These are phyloP conservation scores for Palythoa heliodiscus DNA, from an alignment of 92 coral and sea anemone genomes.

Conservation along the genomic window DNA sequence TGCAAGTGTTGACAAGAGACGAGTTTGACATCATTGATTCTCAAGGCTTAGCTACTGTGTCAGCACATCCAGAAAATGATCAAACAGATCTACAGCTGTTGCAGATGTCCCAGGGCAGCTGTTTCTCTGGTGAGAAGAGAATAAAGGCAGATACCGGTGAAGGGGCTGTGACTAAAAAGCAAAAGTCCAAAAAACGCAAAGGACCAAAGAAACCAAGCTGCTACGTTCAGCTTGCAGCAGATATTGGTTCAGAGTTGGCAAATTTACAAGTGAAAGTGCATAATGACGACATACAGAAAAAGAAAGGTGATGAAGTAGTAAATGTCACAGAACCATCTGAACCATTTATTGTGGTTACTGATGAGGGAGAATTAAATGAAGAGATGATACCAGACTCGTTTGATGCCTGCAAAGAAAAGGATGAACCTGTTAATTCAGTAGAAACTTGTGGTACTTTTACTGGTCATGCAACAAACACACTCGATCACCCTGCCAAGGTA, in stretches of 20 bases:
- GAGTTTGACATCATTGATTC: not conserved
- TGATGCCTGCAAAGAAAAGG: not conserved
- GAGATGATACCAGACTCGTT: not conserved
- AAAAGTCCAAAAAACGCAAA: slow-evolving; percentile 30
- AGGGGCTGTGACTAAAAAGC: not conserved
- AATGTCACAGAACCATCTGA: not conserved
- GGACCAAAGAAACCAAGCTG: slow-evolving; percentile 52
- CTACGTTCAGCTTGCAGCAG: slow-evolving; percentile 68
- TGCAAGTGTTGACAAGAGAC: slow-evolving; percentile 32
- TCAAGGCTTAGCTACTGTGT: not conserved
- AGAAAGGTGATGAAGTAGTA: not conserved
- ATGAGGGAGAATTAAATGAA: not conserved
- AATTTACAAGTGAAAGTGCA: slow-evolving; percentile 45
- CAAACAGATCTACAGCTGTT: not conserved
- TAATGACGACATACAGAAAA: not conserved
- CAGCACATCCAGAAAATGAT: not conserved
- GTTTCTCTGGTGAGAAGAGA: slow-evolving; percentile 29
- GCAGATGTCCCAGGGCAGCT: not conserved
- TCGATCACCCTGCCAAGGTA: not conserved
- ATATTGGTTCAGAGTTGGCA: slow-evolving; percentile 58
- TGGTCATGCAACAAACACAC: not conserved
- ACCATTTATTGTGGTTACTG: slow-evolving; percentile 23
- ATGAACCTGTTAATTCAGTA: not conserved
- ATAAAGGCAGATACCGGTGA: not conserved
- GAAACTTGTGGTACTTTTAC: not conserved